These are phyloP conservation scores for Bufo bufo DNA, from an alignment of 2,113 vertebrate genomes.

Conservation along the genomic window DNA sequence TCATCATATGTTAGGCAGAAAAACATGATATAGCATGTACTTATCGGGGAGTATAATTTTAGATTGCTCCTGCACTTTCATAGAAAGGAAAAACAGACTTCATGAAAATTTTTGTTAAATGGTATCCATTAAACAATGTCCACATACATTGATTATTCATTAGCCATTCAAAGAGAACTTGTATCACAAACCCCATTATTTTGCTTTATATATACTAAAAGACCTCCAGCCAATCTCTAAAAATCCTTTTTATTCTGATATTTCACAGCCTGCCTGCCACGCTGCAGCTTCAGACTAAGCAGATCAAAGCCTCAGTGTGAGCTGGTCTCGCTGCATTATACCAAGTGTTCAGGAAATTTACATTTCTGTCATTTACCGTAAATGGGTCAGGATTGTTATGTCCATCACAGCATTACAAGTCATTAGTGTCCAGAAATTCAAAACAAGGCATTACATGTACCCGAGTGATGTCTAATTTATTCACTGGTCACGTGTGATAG, in stretches of 20 bases:
- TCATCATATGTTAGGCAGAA: not conserved
- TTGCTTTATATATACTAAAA: not conserved
- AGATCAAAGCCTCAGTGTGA: conserved; percentile 22
- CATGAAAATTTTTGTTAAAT: not conserved
- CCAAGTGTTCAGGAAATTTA: conserved; percentile 1
- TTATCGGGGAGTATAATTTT: not conserved
- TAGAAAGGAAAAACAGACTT: not conserved
- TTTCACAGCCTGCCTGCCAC: not conserved
- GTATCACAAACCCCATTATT: not conserved
- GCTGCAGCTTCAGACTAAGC: not conserved
- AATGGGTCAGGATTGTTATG: conserved; percentile 5
- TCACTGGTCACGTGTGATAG: not conserved
- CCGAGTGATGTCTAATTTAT: not conserved
- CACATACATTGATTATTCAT: conserved; percentile 21
- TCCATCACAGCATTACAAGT: conserved; percentile 14
- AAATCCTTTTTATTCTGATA: conserved; percentile 8
- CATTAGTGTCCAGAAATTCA: conserved; percentile 11
- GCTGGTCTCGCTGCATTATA: not conserved
- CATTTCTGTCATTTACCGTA: not conserved
- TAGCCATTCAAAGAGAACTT: not conserved
- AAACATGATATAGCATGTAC: not conserved
- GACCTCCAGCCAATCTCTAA: not conserved
- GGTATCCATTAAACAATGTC: not conserved
- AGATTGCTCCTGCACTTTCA: not conserved
- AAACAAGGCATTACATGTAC: conserved; percentile 6